Conservation (phyloP, 2,888 invertebrate species). For the Melanostoma scalare region DNA sequence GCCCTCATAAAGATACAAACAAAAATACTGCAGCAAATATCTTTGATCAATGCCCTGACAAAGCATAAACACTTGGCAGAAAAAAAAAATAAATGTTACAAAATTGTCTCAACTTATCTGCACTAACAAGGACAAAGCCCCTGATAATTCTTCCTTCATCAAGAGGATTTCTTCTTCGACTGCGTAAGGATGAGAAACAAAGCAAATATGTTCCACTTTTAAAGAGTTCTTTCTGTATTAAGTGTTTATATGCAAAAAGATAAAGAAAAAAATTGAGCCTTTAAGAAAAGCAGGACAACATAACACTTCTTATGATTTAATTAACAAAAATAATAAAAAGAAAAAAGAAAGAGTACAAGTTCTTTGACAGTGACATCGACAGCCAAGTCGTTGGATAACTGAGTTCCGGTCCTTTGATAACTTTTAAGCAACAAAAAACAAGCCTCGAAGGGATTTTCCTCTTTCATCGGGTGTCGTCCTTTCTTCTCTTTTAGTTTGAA, state of each 20-base stretch:
- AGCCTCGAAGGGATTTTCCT: conserved; percentile 25
- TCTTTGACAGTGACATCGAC: conserved; percentile 21
- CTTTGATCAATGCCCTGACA: too few relatives aligned
- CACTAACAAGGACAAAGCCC: too few relatives aligned
- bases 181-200: neutral
- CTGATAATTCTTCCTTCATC: too few relatives aligned
- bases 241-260: conserved; percentile 37
- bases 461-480: neutral
- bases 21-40: too few relatives aligned
- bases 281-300: conserved; percentile 1
- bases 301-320: conserved; percentile 42
- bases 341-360: neutral
- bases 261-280: conserved; percentile 27
- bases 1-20: too few relatives aligned
- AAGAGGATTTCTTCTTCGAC: neutral
- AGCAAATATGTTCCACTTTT: conserved; percentile 16
- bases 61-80: too few relatives aligned
- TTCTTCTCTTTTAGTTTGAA: neutral
- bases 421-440: conserved; percentile 11
- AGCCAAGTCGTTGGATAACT: conserved; percentile 47
- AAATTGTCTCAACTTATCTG: too few relatives aligned
- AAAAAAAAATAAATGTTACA: too few relatives aligned
- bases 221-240: conserved; percentile 35
- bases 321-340: conserved; percentile 39
- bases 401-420: conserved; percentile 37